phyloP scores from a whole-genome alignment of 2,797 vertebrate species.

The Alectoris magna region DNA sequence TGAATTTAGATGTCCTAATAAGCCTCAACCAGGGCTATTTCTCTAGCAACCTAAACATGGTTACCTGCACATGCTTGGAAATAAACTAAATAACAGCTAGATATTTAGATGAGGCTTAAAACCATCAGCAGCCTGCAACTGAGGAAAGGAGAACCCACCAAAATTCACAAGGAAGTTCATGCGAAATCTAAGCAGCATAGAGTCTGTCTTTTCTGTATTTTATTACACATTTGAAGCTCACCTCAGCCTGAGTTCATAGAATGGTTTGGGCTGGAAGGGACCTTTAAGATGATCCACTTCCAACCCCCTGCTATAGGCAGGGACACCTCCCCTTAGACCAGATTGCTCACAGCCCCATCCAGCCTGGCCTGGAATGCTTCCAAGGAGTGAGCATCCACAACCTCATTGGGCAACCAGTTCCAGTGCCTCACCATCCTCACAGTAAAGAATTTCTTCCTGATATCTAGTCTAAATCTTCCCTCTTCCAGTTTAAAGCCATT shows the following conservation, averaged over 20 bases:
- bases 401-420: too few relatives aligned
- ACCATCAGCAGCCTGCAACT: not conserved
- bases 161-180: not conserved
- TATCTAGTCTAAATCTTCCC: too few relatives aligned
- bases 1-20: constrained; percentile 35
- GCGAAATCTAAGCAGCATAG: not conserved
- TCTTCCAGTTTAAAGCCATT: too few relatives aligned
- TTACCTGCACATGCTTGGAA: not conserved
- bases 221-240: not conserved
- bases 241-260: not conserved
- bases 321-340: too few relatives aligned
- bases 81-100: not conserved
- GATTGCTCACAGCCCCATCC: too few relatives aligned
- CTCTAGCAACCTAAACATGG: not conserved
- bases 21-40: not conserved
- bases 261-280: too few relatives aligned
- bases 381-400: too few relatives aligned
- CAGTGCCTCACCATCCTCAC: too few relatives aligned
- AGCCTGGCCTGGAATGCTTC: too few relatives aligned
- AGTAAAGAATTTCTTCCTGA: too few relatives aligned
- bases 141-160: not conserved
- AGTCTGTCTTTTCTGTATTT: not conserved
- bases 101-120: not conserved
- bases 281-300: too few relatives aligned
- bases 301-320: too few relatives aligned